Evolutionary conservation across 2,797 vertebrate species (phyloP), one percentile per base, ranked within the genome.

Genomic region (Acrossocheilus wenchowensis): DNA sequence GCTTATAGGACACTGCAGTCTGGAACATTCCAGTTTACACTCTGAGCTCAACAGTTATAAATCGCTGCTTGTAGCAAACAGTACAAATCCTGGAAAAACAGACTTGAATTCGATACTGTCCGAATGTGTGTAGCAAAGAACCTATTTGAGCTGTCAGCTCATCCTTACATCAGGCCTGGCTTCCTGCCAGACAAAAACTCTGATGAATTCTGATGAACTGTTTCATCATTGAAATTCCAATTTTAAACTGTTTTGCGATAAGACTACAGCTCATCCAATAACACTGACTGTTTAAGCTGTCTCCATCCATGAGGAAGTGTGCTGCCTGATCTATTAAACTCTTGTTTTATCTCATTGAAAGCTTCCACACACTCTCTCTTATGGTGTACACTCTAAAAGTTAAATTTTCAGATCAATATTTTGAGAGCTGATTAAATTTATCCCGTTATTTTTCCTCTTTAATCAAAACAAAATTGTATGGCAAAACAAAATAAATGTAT

Each of bases 331-430:
- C 92, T 93, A 91, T 87, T 85, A 79, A 87, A 26, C 8, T 78
- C 60, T 77, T 84, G 60, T 78, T 84, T 83, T 34, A 69, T 78
- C 73, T 82, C 23, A 17, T 68, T 23, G 26, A 60, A 71, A 85
- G 75, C 88, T 90, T 90, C 84, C 89, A 91, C 91, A 92, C 92
- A 92, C 91, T 93, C 91, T 93, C 93, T 91, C 89, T 89, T 85
- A 84, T 64, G 2, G 14, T 52, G 19, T 66, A 15, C 23, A 45
- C 85, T 91, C 90, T 91, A 91, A 91, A 88, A 90, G 91, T 92
- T 88, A 88, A 92, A 91, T 92, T 92, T 93, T 92, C 90, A 92
- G 86, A 94, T 93, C 83, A 91, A 90, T 86, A 91, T 91, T 92
- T 88, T 89, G 41, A 52, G 88, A 87, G 83, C 82, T 19, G 73